A percentile compares a stretch with the other conserved stretches of the same genome.
phyloP scores from a whole-genome alignment of 1,140 invertebrate genomes.

The Rhysida immarginata region DNA sequence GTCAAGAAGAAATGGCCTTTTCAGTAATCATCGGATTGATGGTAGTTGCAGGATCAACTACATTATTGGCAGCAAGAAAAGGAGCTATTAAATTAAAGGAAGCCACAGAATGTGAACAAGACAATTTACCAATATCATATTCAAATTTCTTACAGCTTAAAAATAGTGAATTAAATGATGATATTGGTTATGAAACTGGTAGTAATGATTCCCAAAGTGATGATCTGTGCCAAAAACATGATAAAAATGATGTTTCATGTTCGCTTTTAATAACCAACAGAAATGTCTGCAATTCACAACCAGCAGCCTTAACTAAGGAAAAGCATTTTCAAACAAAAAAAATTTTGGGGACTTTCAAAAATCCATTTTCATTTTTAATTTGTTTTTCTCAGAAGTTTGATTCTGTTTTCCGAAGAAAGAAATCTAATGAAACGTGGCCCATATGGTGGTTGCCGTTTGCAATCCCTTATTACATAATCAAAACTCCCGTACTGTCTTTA shows the following conservation, averaged over 20 bases:
- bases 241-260: not conserved
- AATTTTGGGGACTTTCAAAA: too few species aligned
- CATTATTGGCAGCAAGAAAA: constrained; percentile 18
- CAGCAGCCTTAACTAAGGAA: too few species aligned
- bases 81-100: too few species aligned
- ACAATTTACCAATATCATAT: not conserved
- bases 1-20: constrained; percentile 20
- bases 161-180: not conserved
- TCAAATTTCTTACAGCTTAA: not conserved
- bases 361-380: not conserved
- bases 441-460: not conserved
- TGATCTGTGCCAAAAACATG: not conserved
- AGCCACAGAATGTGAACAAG: too few species aligned
- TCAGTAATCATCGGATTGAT: constrained; percentile 18
- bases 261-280: too few species aligned
- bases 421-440: not conserved
- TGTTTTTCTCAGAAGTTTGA: not conserved
- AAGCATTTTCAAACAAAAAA: too few species aligned
- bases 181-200: not conserved
- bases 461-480: not conserved
- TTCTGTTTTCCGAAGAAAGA: not conserved
- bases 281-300: not conserved
- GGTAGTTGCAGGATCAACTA: constrained; percentile 17
- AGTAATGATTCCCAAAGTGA: constrained; percentile 1
- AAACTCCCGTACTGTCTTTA: not conserved